These are phyloP conservation scores for Anneissia japonica DNA, from an alignment of 35 echinoderm and acorn worm genomes.

Conservation along the genomic window DNA sequence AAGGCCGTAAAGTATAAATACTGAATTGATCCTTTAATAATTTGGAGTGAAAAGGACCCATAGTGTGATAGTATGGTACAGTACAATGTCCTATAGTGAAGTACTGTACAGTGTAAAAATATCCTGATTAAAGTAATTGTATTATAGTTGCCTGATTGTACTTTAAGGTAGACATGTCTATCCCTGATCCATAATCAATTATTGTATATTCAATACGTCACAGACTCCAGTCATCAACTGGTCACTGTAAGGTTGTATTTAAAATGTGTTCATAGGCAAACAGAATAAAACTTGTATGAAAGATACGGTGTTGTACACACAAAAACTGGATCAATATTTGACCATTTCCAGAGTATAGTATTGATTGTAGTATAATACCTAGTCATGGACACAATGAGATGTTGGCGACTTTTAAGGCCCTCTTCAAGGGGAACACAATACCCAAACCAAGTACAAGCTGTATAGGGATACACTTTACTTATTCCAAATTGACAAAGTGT, in stretches of 20 bases:
- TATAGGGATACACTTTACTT: too few relatives aligned
- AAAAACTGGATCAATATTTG: not conserved
- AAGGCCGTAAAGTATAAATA: too few relatives aligned
- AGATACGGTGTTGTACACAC: not conserved
- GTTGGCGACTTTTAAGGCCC: not conserved
- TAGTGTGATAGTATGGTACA: too few relatives aligned
- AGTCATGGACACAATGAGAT: not conserved
- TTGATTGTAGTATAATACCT: not conserved
- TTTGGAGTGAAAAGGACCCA: too few relatives aligned
- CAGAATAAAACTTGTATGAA: not conserved
- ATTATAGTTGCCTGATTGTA: not conserved
- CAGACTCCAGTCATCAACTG: not conserved
- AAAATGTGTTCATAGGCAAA: not conserved
- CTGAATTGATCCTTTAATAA: too few relatives aligned
- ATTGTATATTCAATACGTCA: not conserved
- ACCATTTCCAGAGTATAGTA: not conserved
- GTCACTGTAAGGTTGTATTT: not conserved
- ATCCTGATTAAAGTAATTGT: too few relatives aligned
- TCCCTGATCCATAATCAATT: not conserved
- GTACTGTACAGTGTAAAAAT: too few relatives aligned
- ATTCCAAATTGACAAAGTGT: too few relatives aligned
- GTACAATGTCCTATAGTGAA: too few relatives aligned
- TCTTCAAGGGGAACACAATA: not conserved
- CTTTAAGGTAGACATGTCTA: not conserved
- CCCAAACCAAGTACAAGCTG: too few relatives aligned